Evolutionary conservation across 30 jellyfish, hydroid and myxozoan species (phyloP), one percentile per base, ranked within the genome.

Genomic region (Pelagia noctiluca): DNA sequence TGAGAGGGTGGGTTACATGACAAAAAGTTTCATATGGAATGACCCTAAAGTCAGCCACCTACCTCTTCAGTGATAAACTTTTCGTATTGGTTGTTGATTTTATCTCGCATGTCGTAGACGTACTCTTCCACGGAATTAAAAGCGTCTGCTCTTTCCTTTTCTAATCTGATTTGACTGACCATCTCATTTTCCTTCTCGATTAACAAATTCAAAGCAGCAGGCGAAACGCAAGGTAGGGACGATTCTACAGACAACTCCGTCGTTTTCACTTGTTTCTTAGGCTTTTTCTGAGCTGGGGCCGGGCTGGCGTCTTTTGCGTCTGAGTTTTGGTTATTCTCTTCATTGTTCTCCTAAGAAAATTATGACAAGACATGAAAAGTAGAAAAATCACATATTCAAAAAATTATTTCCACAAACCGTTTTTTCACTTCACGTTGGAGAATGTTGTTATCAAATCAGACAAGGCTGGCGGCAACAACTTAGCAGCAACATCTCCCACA

Each of bases 121-220:
- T 89, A 95, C 63, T 90, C 97, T 63, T 95, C 99, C 0, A 95
- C 90, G 19, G 93, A 84, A 76, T 95, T 95, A 48, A 69, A 63
- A 3, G 99, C 97, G 82, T 95, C 98, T 11, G 98, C 86, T 3
- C 97, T 81, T 7, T 89, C 97, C 62, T 95, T 95, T 76, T 95
- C 98, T 4, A 84, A 50, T 42, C 82, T 96, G 24, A 86, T 81
- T 50, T 90, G 96, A 82, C 69, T 84, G 2, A 89, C 75, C 87
- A 95, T 88, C 52, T 85, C 98, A 37, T 76, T 74, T 75, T 95
- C 99, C 38, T 75, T 82, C 53, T 85, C 97, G 22, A 93, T 77
- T 28, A 87, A 89, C 19, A 2, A 22, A 62, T 82, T 77, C 64
- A 93, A 16, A 37, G 82, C 88, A 19, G 85, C 63, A 10, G 80